These are phyloP conservation scores for Rhogogaster chlorosoma DNA, from an alignment of 2,888 invertebrate genomes.

Conservation along the genomic window DNA sequence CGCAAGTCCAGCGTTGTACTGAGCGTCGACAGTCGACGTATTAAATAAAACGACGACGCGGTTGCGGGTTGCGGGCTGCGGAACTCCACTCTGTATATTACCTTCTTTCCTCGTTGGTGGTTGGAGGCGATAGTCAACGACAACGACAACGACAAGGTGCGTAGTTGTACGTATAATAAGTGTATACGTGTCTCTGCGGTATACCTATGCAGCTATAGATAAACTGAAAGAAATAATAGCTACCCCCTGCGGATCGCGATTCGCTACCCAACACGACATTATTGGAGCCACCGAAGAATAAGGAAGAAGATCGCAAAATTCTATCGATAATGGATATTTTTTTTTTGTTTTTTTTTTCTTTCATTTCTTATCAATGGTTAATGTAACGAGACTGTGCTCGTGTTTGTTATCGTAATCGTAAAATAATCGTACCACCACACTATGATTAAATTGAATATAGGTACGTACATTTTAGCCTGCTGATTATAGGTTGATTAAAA, in stretches of 20 bases:
- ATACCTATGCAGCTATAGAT: not conserved
- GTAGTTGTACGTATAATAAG: not conserved
- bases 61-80: not conserved
- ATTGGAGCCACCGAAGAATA: not conserved
- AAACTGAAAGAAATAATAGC: not conserved
- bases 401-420: not conserved
- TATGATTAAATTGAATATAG: not conserved
- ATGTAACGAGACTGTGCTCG: not conserved
- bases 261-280: not conserved
- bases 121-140: not conserved
- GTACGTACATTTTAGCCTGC: not conserved
- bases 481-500: not conserved
- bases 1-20: conserved; percentile 35
- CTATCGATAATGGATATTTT: not conserved
- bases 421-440: not conserved
- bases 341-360: not conserved
- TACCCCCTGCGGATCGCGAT: not conserved
- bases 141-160: not conserved
- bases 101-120: conserved; percentile 9
- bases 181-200: not conserved
- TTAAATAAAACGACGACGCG: conserved; percentile 27
- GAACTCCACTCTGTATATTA: not conserved
- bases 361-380: not conserved
- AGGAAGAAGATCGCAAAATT: not conserved
- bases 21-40: conserved; percentile 36